Evolutionary conservation across 2,113 vertebrate species (phyloP).

Genomic region (Spizaetus ornatus): DNA sequence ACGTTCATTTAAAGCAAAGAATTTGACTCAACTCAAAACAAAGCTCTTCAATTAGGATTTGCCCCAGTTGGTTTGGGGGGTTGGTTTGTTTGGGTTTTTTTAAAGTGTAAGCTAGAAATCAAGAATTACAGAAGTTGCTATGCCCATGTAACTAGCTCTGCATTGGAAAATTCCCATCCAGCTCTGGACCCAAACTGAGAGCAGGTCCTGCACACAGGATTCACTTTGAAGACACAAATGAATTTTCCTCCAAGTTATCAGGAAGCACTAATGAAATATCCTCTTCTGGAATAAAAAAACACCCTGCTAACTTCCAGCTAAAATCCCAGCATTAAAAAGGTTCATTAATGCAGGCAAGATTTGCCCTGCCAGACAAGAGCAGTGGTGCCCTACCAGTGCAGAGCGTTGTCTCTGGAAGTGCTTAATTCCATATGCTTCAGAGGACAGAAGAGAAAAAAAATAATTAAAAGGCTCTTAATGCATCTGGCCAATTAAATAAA

Average conservation of each 20-base stretch:
- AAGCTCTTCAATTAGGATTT: neutral
- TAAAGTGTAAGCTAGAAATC: neutral
- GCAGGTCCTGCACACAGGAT: neutral
- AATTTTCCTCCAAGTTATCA: neutral
- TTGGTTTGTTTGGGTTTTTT: neutral
- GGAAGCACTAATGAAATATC: neutral
- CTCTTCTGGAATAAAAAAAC: neutral
- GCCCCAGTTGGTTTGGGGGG: neutral
- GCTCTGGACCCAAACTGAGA: neutral
- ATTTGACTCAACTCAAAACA: neutral
- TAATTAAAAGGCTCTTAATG: slow-evolving; percentile 67
- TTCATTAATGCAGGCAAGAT: neutral
- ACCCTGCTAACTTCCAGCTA: neutral
- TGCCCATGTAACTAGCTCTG: neutral
- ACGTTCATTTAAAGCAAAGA: neutral
- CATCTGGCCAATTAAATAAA: slow-evolving; percentile 69
- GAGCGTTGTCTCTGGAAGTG: neutral
- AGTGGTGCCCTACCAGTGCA: neutral
- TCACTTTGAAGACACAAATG: neutral
- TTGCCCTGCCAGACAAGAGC: neutral
- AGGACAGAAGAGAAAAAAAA: neutral
- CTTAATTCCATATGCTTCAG: slow-evolving; percentile 22
- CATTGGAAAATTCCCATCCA: neutral
- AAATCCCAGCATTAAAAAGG: neutral
- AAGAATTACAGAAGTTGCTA: neutral